A percentile compares a stretch with the other conserved stretches of the same genome.
phyloP scores from a whole-genome alignment of 1,140 invertebrate genomes.

The Anagrus nilaparvatae region DNA sequence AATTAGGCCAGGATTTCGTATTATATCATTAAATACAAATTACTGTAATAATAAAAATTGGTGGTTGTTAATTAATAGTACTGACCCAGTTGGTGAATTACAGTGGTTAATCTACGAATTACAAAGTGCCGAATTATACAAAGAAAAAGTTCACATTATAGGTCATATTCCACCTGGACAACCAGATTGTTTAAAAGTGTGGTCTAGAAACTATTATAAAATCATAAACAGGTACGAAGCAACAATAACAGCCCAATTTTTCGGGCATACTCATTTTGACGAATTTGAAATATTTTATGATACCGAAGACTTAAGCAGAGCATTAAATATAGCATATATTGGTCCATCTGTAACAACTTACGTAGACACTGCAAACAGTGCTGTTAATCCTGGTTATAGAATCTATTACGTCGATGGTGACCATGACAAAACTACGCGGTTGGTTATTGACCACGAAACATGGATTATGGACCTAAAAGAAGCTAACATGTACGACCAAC shows the following conservation, averaged over 20 bases:
- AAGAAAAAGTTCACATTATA: constrained; percentile 93
- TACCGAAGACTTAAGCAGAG: constrained; percentile 61
- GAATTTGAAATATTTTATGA: constrained; percentile 92
- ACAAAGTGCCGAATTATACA: constrained; percentile 82
- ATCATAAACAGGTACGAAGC: constrained; percentile 73
- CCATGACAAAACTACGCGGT: constrained; percentile 4
- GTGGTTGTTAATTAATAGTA: constrained; percentile 93
- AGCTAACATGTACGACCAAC: constrained; percentile 8
- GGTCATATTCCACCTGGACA: constrained; percentile 95
- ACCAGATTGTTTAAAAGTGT: constrained; percentile 83
- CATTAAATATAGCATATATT: constrained; percentile 81
- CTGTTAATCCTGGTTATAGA: constrained; percentile 90
- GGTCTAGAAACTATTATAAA: constrained; percentile 84
- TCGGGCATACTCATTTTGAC: constrained; percentile 91
- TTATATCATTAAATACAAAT: constrained; percentile 88
- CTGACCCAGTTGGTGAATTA: constrained; percentile 87
- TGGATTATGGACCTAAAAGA: constrained; percentile 16
- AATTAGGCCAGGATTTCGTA: constrained; percentile 75
- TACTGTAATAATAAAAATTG: constrained; percentile 94
- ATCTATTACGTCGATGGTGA: constrained; percentile 55
- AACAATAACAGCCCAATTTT: constrained; percentile 88
- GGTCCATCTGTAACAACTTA: constrained; percentile 89
- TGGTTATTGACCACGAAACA: constrained; percentile 9
- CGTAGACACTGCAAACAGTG: too few relatives aligned
- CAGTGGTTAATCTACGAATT: constrained; percentile 93